phyloP scores from a whole-genome alignment of 2,888 invertebrate species.

The Malacosoma neustria region DNA sequence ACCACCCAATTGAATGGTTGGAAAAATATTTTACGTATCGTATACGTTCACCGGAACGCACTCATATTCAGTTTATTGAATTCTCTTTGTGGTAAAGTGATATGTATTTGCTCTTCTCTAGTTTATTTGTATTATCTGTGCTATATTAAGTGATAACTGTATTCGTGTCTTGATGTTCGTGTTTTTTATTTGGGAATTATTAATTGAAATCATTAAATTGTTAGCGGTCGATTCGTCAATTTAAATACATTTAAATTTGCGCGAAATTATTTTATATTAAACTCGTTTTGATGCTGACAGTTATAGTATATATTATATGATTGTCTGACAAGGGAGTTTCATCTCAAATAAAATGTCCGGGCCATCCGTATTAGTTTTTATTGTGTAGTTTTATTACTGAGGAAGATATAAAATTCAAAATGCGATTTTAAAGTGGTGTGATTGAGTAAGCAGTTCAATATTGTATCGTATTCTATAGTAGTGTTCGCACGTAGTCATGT shows the following conservation, averaged over 20 bases:
- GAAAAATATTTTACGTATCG: no score
- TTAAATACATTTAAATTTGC: background rate
- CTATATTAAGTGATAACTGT: constrained; percentile 12
- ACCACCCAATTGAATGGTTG: no score
- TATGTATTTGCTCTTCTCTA: no score
- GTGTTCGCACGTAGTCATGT: background rate
- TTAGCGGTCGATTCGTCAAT: background rate
- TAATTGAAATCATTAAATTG: constrained; percentile 15
- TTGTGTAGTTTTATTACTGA: background rate
- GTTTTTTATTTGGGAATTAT: constrained; percentile 11
- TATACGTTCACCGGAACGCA: no score
- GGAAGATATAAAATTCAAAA: background rate
- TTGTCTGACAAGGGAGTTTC: constrained; percentile 20
- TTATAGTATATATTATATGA: constrained; percentile 11
- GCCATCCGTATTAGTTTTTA: constrained; percentile 2
- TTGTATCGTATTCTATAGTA: background rate
- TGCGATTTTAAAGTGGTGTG: background rate
- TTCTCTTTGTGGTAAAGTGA: no score
- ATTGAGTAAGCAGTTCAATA: background rate
- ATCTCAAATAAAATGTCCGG: constrained; percentile 1
- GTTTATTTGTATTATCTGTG: background rate
- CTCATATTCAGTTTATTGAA: no score
- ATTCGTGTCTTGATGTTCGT: constrained; percentile 14
- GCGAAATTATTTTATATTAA: background rate
- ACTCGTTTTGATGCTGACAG: background rate